Conservation (phyloP, 2,113 vertebrate genomes). For the Pygoscelis antarcticus region DNA sequence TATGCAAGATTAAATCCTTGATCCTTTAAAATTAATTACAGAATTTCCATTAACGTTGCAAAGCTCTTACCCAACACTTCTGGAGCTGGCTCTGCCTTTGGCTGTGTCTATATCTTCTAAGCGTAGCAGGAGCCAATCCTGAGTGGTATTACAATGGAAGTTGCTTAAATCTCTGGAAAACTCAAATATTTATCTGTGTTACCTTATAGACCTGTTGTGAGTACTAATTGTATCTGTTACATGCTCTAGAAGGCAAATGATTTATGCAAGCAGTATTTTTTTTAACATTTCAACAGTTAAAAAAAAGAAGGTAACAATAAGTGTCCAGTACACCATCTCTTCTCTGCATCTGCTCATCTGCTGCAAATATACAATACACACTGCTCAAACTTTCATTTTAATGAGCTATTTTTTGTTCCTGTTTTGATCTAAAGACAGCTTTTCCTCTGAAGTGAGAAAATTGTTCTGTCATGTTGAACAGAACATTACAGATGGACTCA, state of each 20-base stretch:
- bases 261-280: neutral
- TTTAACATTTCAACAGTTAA: neutral
- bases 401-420: neutral
- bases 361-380: neutral
- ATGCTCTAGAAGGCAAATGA: neutral
- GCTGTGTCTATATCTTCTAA: neutral
- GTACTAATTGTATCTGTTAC: neutral
- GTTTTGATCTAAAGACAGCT: neutral
- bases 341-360: neutral
- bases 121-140: neutral
- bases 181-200: neutral
- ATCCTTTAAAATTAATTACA: neutral
- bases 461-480: neutral
- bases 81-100: neutral
- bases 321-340: neutral
- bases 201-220: neutral
- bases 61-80: neutral
- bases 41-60: neutral
- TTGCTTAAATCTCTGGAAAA: neutral
- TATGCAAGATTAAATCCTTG: slow-evolving; percentile 2
- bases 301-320: neutral
- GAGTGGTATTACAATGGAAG: neutral
- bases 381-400: neutral
- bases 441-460: neutral
- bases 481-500: neutral